Base-by-base conservation (phyloP, 2,797 vertebrate genomes). In the Poecile montanus region DNA sequence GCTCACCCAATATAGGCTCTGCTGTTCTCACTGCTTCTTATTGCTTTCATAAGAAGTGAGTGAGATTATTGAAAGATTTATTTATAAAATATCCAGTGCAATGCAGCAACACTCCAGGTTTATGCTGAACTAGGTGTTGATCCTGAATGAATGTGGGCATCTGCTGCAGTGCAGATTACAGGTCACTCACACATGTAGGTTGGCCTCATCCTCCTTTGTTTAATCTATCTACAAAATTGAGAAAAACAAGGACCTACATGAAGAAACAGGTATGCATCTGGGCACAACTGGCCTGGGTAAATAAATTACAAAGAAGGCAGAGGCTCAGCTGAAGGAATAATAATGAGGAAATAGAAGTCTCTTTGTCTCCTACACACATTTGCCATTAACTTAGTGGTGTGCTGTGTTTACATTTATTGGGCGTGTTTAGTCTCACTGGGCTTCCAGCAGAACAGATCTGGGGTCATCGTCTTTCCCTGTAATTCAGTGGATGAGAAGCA, bases 401-500 rank as follows among this genome's bases (percentile, higher is more conserved):
- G 68, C 87, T 87, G 79, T 82, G 91, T 74, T 88, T 85, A 68
- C 60, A 50, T 77, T 92, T 94, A 80, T 93, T 91, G 87, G 80
- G 50, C 42, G 25, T 77, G 56, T 89, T 85, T 77, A 78, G 77
- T 94, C 75, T 89, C 90, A 23, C 50, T 40, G 77, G 95, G 85
- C 77, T 94, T 90, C 93, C 83, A 95, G 91, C 82, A 93, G 81
- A 89, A 77, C 56, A 93, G 92, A 79, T 67, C 62, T 72, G 84
- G 85, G 92, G 90, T 94, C 79, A 57, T 62, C 0, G 4, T 85
- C 79, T 91, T 77, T 81, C 88, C 93, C 73, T 77, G 87, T 48
- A 88, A 9, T 76, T 93, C 74, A 66, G 48, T 40, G 48, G 53
- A 42, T 3, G 11, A 76, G 74, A 68, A 95, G 83, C 85, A 61